These are phyloP conservation scores for Marcusenius ussheri DNA, from an alignment of 2,113 vertebrate genomes.

Conservation along the genomic window DNA sequence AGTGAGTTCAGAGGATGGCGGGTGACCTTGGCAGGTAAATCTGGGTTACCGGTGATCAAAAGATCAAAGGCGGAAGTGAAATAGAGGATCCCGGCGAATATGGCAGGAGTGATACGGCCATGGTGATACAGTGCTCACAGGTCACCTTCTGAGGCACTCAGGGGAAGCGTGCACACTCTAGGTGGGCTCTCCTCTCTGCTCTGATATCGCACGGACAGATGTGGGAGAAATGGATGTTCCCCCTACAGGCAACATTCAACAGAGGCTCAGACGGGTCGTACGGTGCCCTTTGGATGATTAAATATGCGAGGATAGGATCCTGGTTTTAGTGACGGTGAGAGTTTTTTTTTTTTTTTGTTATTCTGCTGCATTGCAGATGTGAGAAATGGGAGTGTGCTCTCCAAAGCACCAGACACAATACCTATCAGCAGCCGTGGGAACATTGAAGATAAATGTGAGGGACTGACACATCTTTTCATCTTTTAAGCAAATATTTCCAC, in stretches of 20 bases:
- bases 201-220: neutral
- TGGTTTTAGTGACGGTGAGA: neutral
- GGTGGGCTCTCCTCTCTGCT: neutral
- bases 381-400: slow-evolving; percentile 54
- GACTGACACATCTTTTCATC: slow-evolving; percentile 26
- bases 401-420: slow-evolving; percentile 47
- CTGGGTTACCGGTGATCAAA: neutral
- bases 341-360: slow-evolving; percentile 34
- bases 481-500: slow-evolving; percentile 36
- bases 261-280: neutral
- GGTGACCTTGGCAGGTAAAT: neutral
- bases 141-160: neutral
- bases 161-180: neutral
- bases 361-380: slow-evolving; percentile 74
- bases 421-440: slow-evolving; percentile 28
- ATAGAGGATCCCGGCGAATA: neutral
- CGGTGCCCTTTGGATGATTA: neutral
- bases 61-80: neutral
- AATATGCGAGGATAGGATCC: neutral
- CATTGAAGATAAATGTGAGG: slow-evolving; percentile 38
- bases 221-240: neutral
- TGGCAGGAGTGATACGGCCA: too few species aligned
- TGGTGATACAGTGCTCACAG: neutral
- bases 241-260: neutral
- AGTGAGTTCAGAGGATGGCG: neutral